Evolutionary conservation across 2,113 vertebrate genomes (phyloP), one percentile per base, ranked within the genome.

Genomic region (Cepphus grylle): DNA sequence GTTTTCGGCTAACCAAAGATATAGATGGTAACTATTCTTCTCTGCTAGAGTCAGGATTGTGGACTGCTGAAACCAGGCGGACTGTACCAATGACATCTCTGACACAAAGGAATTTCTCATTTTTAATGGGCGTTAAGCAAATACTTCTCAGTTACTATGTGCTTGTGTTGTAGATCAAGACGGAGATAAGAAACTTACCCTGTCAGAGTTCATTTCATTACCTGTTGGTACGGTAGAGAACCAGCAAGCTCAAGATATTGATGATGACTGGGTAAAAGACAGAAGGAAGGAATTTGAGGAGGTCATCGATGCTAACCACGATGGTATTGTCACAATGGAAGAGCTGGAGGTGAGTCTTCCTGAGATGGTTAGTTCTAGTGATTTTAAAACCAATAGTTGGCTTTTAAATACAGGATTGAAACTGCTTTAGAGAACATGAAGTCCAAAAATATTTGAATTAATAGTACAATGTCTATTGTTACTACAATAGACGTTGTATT

Each of bases 151-250:
- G 15, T 53, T 63, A 1, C 19, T 17, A 0, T 74, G 16, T 81
- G 3, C 9, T 61, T 20, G n/a, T 72, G 22, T 62, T 56, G 21
- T 77, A 99, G 99, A 99, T 96, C 99, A 99, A 96, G 99, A 99
- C 0, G 98, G 98, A 0, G 98, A 99, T 91, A 99, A 99, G 96
- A 99, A 98, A 34, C 98, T 99, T 53, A 99, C 99, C 0, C 98
- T 99, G 58, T 98, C 99, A 0, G 99, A 99, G 96, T 99, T 99
- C 96, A 99, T 99, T 79, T 99, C 99, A 0, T 66, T 99, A 20
- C 99, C 99, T 0, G 98, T 99, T 91, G 99, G 99, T 55, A 99
- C 99, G 0, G 99, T 99, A 56, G 99, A 99, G 97, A 99, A 99
- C 95, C 99, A 99, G 96, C 99, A 99, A 82, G 99, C 98, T 2